phyloP scores from a whole-genome alignment of 2,113 vertebrate genomes.

The Mesembrinibis cayennensis region DNA sequence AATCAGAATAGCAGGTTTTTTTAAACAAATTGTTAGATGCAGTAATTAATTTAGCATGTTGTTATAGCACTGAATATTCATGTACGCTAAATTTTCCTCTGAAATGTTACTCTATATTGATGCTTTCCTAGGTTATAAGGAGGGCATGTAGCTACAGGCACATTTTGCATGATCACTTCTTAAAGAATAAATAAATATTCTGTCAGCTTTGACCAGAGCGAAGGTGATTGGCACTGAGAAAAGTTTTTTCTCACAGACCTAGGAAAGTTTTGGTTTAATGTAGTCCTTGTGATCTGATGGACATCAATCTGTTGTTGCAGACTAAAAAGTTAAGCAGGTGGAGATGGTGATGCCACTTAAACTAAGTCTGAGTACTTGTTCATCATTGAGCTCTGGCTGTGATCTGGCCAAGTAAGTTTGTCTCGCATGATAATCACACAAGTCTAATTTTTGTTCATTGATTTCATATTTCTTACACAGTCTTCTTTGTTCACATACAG shows the following conservation, averaged over 20 bases:
- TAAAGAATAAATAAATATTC: background rate
- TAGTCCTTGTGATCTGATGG: background rate
- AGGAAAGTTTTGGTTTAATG: background rate
- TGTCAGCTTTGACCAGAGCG: background rate
- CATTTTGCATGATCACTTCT: background rate
- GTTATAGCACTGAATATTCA: background rate
- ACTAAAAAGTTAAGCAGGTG: background rate
- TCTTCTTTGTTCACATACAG: background rate
- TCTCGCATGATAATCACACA: background rate
- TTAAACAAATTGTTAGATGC: background rate
- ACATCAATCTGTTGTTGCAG: background rate
- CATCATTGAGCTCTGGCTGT: background rate
- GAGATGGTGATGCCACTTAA: background rate
- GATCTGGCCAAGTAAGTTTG: background rate
- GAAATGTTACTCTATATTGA: background rate
- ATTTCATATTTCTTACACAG: background rate
- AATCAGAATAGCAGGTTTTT: background rate
- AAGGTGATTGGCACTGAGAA: background rate
- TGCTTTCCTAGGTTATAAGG: background rate
- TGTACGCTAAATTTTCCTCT: background rate
- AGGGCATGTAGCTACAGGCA: background rate
- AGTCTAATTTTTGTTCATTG: background rate
- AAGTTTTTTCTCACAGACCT: background rate
- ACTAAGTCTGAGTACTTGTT: background rate
- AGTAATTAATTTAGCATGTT: background rate